Base-by-base conservation (phyloP, 2,888 invertebrate species). In the Anarsia innoxiella region DNA sequence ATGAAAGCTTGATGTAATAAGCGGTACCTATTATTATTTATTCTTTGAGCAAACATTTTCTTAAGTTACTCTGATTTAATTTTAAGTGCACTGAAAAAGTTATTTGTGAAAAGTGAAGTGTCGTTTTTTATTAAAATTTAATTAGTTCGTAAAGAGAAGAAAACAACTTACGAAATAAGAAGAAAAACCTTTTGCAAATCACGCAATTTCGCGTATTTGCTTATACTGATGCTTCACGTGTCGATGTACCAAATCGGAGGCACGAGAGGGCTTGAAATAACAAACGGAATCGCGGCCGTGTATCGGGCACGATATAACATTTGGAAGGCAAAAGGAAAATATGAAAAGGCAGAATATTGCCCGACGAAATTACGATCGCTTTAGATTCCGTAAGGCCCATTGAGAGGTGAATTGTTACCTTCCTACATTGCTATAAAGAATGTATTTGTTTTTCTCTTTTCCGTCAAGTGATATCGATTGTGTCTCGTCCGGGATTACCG, bases 281-380 rank as follows among this genome's bases (percentile, higher is more conserved):
- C 79, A 82, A 77, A 80, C 73, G 66, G 70, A 82, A 80, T 80
- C 79, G 73, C 66, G 69, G 70, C 62, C 66, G 67, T 74, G 75
- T 78, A 74, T 77, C 71, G 73, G 68, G 71, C 66, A 60, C 67
- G 64, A 69, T 72, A 73, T 69, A 73, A 78, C 73, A 75, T 76
- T 79, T 68, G 66, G 66, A 57, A 69, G 66, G 75, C 66, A 74
- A 76, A 70, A 72, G 66, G 73, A 75, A 80, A 82, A 80, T 80
- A 82, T 83, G 80, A 76, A 78, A 82, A 78, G 73, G 70, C 73
- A 59, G 74, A 79, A 80, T 79, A 80, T 83, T 76, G 76, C 77
- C 74, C 72, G 75, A 72, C 79, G 67, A 79, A 79, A 83, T 83
- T 82, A 80, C 80, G 76, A 78, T 79, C 78, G 72, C 71, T 80